Percentiles rank a stretch among this genome's conserved stretches.
Evolutionary conservation across 2,888 invertebrate genomes (phyloP).

Genomic region (Erannis defoliaria): DNA sequence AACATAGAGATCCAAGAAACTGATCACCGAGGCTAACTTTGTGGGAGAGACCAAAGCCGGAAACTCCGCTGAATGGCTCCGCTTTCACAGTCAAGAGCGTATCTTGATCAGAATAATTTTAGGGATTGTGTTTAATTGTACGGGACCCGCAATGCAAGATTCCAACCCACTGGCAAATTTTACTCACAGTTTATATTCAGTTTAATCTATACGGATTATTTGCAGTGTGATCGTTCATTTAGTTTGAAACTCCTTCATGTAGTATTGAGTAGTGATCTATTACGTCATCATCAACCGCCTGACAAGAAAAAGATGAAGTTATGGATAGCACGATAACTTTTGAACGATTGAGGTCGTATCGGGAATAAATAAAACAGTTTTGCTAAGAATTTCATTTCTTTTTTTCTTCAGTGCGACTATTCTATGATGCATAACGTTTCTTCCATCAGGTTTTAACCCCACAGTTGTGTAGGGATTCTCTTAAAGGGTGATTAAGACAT

Average conservation of each 20-base stretch:
- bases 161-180: too few relatives aligned
- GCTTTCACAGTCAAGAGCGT: too few relatives aligned
- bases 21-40: too few relatives aligned
- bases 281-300: slow-evolving; percentile 17
- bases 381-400: background rate
- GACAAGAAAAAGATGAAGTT: slow-evolving; percentile 20
- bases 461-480: too few relatives aligned
- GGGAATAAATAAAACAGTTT: slow-evolving; percentile 1
- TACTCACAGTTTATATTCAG: background rate
- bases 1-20: too few relatives aligned
- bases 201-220: background rate
- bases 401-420: background rate
- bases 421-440: background rate
- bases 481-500: too few relatives aligned
- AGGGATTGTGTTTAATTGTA: background rate
- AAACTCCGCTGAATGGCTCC: too few relatives aligned
- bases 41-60: too few relatives aligned
- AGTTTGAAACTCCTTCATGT: slow-evolving; percentile 7
- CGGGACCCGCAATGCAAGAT: too few relatives aligned
- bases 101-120: too few relatives aligned
- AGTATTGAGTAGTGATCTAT: slow-evolving; percentile 18
- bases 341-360: slow-evolving; percentile 22
- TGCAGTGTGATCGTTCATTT: slow-evolving; percentile 1
- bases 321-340: slow-evolving; percentile 25
- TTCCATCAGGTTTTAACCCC: too few relatives aligned